A percentile compares a stretch with the other conserved stretches of the same genome.
phyloP scores from a whole-genome alignment of 2,797 vertebrate species.

The Monodelphis domestica region DNA sequence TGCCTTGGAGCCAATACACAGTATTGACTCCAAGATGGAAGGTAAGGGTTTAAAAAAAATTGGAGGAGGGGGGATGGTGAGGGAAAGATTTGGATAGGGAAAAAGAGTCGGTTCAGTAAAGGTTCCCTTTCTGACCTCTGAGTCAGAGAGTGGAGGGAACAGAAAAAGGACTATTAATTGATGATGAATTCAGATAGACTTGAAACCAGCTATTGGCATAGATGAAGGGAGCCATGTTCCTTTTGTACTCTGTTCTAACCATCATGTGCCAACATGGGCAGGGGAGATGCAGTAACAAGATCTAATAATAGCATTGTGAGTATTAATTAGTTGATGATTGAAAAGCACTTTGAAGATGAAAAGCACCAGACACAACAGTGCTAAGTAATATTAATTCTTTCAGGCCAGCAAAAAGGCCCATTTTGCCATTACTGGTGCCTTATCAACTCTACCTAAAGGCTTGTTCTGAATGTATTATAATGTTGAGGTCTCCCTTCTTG shows the following conservation, averaged over 20 bases:
- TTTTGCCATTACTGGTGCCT: not conserved
- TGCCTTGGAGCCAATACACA: too few relatives aligned
- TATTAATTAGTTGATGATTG: constrained; percentile 51
- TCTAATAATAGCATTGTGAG: constrained; percentile 16
- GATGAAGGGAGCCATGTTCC: constrained; percentile 19
- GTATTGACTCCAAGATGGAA: too few relatives aligned
- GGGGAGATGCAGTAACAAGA: not conserved
- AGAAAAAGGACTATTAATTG: constrained; percentile 44
- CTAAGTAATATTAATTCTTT: constrained; percentile 16
- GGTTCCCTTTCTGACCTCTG: constrained; percentile 45
- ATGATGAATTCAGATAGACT: constrained; percentile 35
- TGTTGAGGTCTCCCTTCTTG: constrained; percentile 18
- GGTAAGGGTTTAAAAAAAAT: too few relatives aligned
- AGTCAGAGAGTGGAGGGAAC: constrained; percentile 23
- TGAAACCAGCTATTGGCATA: not conserved
- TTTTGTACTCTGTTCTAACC: constrained; percentile 26
- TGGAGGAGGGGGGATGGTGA: constrained; percentile 41
- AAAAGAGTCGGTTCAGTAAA: constrained; percentile 27
- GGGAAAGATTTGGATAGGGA: not conserved
- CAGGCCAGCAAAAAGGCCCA: not conserved
- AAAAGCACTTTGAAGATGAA: constrained; percentile 58
- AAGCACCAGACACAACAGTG: constrained; percentile 31
- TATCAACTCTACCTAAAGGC: constrained; percentile 23
- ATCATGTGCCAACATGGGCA: constrained; percentile 17
- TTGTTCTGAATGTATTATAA: constrained; percentile 18